Evolutionary conservation across 92 coral and sea anemone species (phyloP).

Genomic region (Bergia sp.): DNA sequence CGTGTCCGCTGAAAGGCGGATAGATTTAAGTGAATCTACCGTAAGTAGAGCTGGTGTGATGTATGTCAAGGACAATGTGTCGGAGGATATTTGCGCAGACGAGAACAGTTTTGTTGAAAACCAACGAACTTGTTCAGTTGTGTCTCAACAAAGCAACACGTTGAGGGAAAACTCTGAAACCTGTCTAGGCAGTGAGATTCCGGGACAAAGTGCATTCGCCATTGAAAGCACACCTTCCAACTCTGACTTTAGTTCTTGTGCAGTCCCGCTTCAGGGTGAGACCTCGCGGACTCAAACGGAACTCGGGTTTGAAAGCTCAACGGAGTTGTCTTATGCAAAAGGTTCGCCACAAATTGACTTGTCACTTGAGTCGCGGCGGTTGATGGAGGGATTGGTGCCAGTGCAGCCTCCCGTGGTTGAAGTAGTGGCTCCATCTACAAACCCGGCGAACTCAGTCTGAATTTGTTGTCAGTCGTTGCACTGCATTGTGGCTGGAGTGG

Average conservation of each 20-base stretch:
- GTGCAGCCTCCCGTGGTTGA: background rate
- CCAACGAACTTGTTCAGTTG: background rate
- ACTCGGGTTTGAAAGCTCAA: background rate
- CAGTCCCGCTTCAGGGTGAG: background rate
- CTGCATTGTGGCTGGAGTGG: background rate
- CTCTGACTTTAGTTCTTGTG: background rate
- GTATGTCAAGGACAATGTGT: background rate
- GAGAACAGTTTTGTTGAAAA: background rate
- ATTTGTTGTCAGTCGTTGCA: background rate
- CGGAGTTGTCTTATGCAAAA: background rate
- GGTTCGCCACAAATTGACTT: background rate
- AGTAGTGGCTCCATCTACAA: background rate
- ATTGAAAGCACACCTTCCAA: background rate
- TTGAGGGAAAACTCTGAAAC: background rate
- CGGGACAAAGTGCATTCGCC: background rate
- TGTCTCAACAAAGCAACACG: background rate
- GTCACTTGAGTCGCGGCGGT: slow-evolving; percentile 6
- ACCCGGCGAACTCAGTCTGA: background rate
- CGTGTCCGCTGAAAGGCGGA: background rate
- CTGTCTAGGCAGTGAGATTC: background rate
- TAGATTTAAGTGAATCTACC: background rate
- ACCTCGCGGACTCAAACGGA: background rate
- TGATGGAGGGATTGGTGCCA: background rate
- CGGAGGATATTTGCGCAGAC: background rate
- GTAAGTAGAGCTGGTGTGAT: background rate